Evolutionary conservation across 2,797 vertebrate species (phyloP).

Genomic region (Enteromius afrohamiltoni): DNA sequence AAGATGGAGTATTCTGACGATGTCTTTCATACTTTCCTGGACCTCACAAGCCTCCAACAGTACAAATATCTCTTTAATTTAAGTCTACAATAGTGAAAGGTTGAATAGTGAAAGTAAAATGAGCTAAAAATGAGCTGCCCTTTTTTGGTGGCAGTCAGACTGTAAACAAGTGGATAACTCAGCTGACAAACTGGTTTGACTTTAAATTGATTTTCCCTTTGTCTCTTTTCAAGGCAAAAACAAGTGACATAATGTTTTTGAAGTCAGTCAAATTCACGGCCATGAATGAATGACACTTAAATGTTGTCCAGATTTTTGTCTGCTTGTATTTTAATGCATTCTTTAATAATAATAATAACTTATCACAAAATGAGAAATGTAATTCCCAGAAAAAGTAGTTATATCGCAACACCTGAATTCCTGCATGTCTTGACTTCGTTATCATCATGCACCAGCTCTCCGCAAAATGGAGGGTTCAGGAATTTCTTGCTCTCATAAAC

Average conservation of each 20-base stretch:
- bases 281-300: neutral
- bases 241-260: neutral
- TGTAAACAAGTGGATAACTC: neutral
- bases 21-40: too few relatives aligned
- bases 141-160: neutral
- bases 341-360: neutral
- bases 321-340: neutral
- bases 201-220: neutral
- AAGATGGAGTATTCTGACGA: too few relatives aligned
- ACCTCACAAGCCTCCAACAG: too few relatives aligned
- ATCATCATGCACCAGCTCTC: neutral
- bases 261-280: neutral
- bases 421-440: neutral
- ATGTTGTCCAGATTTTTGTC: neutral
- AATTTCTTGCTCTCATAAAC: neutral
- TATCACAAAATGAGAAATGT: neutral
- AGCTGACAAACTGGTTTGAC: slow-evolving; percentile 29
- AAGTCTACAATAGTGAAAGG: neutral
- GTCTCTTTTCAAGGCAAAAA: neutral
- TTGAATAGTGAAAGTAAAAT: neutral
- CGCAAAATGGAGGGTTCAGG: neutral
- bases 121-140: neutral
- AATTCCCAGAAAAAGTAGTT: neutral
- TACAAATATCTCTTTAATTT: too few relatives aligned
- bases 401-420: neutral